A percentile compares a stretch with the other conserved stretches of the same genome.
Conservation (phyloP, 1,140 invertebrate genomes). For the Nymphalis io region DNA sequence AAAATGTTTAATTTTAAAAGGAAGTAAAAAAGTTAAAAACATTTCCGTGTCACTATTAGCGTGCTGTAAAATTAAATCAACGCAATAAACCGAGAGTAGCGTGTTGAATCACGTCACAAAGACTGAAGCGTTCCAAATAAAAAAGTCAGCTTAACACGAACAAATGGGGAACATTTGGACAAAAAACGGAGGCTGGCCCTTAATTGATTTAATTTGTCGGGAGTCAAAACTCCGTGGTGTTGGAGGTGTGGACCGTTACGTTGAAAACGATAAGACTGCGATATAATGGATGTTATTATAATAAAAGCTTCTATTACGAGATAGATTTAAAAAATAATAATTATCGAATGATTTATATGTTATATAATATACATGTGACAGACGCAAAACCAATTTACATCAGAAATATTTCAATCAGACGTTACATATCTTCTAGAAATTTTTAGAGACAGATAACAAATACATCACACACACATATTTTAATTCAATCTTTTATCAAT, state of each 20-base stretch:
- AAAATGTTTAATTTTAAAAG: background rate
- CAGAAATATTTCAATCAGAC: no score
- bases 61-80: conserved; percentile 38
- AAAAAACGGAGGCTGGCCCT: conserved; percentile 57
- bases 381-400: no score
- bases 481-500: no score
- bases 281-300: conserved; percentile 21
- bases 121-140: conserved; percentile 48
- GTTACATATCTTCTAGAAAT: no score
- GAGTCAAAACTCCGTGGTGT: conserved; percentile 59
- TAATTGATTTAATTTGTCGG: conserved; percentile 77
- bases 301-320: no score
- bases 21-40: conserved; percentile 26
- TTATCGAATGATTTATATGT: no score
- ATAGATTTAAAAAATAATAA: no score
- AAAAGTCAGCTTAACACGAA: conserved; percentile 62
- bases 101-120: conserved; percentile 48
- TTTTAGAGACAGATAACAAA: no score
- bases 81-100: conserved; percentile 45
- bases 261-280: conserved; percentile 35
- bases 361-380: background rate
- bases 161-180: conserved; percentile 65
- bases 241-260: conserved; percentile 29
- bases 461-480: no score
- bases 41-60: conserved; percentile 34